Conservation (phyloP, 2,888 invertebrate genomes). For the Amorpha juglandis region DNA sequence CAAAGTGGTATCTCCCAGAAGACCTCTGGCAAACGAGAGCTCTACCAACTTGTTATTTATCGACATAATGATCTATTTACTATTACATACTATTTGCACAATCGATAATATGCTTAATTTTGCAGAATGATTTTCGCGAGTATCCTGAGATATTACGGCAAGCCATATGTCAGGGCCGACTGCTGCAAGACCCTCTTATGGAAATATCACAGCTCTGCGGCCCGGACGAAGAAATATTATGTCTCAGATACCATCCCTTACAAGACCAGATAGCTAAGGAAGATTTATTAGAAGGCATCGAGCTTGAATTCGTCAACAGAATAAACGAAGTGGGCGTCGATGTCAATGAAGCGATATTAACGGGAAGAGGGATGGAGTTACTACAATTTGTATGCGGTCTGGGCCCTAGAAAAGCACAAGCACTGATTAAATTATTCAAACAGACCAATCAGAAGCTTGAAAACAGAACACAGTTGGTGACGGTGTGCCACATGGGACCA, state of each 20-base stretch:
- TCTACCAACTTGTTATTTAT: too few relatives aligned
- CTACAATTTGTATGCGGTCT: constrained; percentile 99
- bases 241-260: constrained; percentile 95
- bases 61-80: too few relatives aligned
- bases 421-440: constrained; percentile 92
- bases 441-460: constrained; percentile 96
- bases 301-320: constrained; percentile 95
- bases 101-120: constrained; percentile 27
- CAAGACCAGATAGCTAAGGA: constrained; percentile 93
- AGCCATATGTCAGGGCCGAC: constrained; percentile 95
- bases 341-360: constrained; percentile 95
- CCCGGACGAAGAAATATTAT: constrained; percentile 97
- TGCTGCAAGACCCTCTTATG: constrained; percentile 97
- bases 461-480: constrained; percentile 97
- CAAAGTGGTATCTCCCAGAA: too few relatives aligned
- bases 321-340: constrained; percentile 99
- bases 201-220: constrained; percentile 98
- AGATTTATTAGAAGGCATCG: constrained; percentile 92
- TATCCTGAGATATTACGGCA: constrained; percentile 96
- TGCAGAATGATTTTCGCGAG: constrained; percentile 92
- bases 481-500: constrained; percentile 98
- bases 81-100: neutral
- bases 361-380: constrained; percentile 93
- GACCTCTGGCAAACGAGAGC: too few relatives aligned
- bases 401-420: constrained; percentile 97